Evolutionary conservation across 2,113 vertebrate genomes (phyloP).

Genomic region (Heptranchias perlo): DNA sequence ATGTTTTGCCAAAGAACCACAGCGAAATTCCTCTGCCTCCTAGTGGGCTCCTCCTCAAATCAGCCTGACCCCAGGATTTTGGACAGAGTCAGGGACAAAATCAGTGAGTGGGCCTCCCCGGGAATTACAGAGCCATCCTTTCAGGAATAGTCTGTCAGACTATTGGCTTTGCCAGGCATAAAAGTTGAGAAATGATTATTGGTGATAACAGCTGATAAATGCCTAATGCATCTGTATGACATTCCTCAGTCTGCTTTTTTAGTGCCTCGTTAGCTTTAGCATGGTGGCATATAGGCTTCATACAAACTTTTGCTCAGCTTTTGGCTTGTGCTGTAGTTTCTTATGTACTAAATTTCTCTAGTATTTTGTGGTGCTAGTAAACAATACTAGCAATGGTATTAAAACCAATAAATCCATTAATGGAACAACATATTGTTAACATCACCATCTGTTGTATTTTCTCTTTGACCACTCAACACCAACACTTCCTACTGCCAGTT

Average conservation of each 20-base stretch:
- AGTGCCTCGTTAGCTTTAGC: background rate
- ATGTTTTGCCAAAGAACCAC: background rate
- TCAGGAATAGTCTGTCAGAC: background rate
- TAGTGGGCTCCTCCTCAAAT: background rate
- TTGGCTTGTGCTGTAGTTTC: background rate
- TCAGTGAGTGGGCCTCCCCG: background rate
- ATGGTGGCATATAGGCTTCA: background rate
- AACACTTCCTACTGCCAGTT: background rate
- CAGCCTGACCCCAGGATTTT: background rate
- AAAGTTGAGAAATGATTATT: background rate
- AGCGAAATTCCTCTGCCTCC: background rate
- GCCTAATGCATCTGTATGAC: background rate
- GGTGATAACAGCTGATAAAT: background rate
- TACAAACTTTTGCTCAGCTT: background rate
- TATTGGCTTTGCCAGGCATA: background rate
- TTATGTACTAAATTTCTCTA: background rate
- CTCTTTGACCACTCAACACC: background rate
- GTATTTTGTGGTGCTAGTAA: background rate
- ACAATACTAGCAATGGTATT: background rate
- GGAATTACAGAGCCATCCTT: background rate
- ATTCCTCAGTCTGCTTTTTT: background rate
- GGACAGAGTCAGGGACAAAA: background rate
- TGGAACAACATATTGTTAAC: background rate
- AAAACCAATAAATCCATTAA: background rate
- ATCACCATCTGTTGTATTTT: background rate